Base-by-base conservation (phyloP, 2,113 vertebrate species). In the Sapajus apella region DNA sequence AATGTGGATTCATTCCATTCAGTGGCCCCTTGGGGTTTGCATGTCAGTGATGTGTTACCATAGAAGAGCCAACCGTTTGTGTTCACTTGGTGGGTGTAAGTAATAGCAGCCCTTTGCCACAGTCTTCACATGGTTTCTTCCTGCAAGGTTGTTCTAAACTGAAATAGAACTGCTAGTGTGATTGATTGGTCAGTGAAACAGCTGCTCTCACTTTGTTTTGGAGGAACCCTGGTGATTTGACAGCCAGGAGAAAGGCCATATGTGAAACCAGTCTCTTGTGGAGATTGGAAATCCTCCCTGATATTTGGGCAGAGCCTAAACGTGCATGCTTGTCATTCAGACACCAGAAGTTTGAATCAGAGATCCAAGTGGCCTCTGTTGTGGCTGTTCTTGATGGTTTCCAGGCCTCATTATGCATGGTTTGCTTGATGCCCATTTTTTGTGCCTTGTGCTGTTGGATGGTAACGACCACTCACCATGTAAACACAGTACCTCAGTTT, bases 401-500 rank as follows among this genome's bases (percentile, higher is more conserved):
- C 97, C 97, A 95, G 93, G 95, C 98, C 82, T 97, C 94, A 50
- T 83, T 77, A 52, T 85, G 43, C n/a, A 40, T 97, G 94, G 97
- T 98, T 97, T 87, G 95, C 96, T 95, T 96, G 87, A 96, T 97
- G 98, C 85, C 95, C 96, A 90, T 98, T 98, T 97, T 97, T 97
- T 94, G 97, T 98, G 98, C 97, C 98, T 98, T 96, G 66, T 97
- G 90, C 97, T 97, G 75, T 96, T 97, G 95, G 98, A 98, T 95
- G 95, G 96, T 98, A 97, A 97, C 87, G 95, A 94, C 94, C 84
- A 66, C 85, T 95, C 94, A 95, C 82, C 95, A 7, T 97, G 98
- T 98, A 95, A 97, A 98, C 97, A 97, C 96, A 97, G 97, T 98
- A 97, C 96, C 98, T 98, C 97, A 96, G 96, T 96, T 98, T 97